Evolutionary conservation across 2,797 vertebrate species (phyloP), one percentile per base, ranked within the genome.

Genomic region (Liparis tanakae): DNA sequence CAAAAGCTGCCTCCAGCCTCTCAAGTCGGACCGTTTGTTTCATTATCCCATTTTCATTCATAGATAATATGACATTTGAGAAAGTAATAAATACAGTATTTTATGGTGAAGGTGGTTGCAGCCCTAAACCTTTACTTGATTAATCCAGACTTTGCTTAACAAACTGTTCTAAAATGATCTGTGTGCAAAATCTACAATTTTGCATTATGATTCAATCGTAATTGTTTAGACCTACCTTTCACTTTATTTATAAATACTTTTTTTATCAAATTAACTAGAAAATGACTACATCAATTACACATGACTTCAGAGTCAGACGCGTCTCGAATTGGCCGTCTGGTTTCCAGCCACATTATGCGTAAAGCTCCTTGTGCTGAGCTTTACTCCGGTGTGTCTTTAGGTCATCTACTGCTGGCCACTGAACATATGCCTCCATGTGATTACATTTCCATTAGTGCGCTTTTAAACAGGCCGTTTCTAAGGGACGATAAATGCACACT

Each of bases 401-500:
- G 70, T 75, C 73, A 72, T 55, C 63, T 69, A 36, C 68, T 54
- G 62, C 62, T 51, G 70, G 36, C 51, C 66, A 62, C 30, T 70
- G 70, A 68, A 82, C 60, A 57, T 77, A 72, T 73, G 70, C 73
- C 54, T 83, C 56, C 18, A 34, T 37, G 76, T 68, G 71, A 80
- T 73, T 70, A 74, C 60, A 70, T 74, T 80, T 86, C 86, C 85
- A 89, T 86, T 85, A 85, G 78, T 54, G 56, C 76, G 78, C 80
- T 87, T 90, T 88, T 81, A 87, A 78, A 87, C 72, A 73, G 70
- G 80, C 84, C 63, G 80, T 65, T 81, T 63, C 82, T 68, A 41
- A 70, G 79, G 67, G 75, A 77, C 83, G 75, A 80, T 81, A 87
- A 87, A 83, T 41, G 64, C 82, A 88, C 85, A 90, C 85, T 90